Percentiles rank a stretch among this genome's conserved stretches.
Evolutionary conservation across 2,797 vertebrate genomes (phyloP).

Genomic region (Luscinia luscinia): DNA sequence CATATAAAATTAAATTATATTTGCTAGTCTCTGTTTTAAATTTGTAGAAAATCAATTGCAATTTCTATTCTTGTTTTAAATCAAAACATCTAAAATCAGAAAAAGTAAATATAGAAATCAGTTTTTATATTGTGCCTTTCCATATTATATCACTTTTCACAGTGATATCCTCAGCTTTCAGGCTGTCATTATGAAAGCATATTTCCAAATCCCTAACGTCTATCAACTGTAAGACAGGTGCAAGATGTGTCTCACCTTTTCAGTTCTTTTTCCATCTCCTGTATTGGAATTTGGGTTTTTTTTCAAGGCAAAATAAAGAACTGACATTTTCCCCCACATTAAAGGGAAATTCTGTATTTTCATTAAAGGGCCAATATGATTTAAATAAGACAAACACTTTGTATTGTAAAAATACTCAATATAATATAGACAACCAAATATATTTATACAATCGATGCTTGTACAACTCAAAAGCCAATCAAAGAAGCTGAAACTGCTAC

Average conservation of each 20-base stretch:
- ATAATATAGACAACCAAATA: background rate
- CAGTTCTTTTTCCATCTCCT: background rate
- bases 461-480: background rate
- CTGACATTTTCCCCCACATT: background rate
- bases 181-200: background rate
- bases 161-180: background rate
- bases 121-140: background rate
- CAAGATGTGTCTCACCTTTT: background rate
- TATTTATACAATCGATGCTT: background rate
- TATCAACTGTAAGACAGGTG: background rate
- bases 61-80: background rate
- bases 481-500: background rate
- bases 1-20: background rate
- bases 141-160: background rate
- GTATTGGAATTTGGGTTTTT: background rate
- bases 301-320: background rate
- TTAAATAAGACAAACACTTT: background rate
- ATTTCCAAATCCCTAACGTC: background rate
- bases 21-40: background rate
- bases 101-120: background rate
- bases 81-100: background rate
- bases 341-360: background rate
- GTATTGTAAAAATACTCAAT: background rate
- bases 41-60: background rate
- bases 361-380: rapidly evolving